Evolutionary conservation across 2,113 vertebrate genomes (phyloP), one percentile per base, ranked within the genome.

Genomic region (Trinectes maculatus): DNA sequence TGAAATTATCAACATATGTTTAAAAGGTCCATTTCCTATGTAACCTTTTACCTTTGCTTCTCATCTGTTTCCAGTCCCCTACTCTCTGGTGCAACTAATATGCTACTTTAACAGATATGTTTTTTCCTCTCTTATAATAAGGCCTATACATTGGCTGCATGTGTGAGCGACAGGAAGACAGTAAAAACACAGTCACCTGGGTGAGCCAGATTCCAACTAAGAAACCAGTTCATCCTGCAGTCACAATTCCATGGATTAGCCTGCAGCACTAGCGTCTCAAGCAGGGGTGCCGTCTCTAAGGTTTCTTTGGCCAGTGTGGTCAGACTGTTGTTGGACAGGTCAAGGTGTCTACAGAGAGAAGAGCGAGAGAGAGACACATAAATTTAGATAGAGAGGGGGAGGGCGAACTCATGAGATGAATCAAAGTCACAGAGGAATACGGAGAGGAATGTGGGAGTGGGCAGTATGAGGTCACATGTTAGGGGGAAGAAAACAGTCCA

Each of bases 181-280:
- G 47, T 54, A 34, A 26, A 47, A 47, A 0, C 3, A 3, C 6
- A 39, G 19, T 90, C 85, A 97, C 96, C 96, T 93, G 85, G 79
- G 67, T 93, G 88, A 37, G 62, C 61, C 9, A 91, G 80, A 36
- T 61, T 92, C 97, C 97, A 98, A 11, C 87, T 49, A 44, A 91
- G 88, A 0, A 98, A 22, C 95, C 95, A 95, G 10, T 74, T 84
- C 80, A 98, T 88, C 1, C 64, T 74, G 43, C 97, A 99, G 83
- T 95, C 95, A 40, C 97, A 99, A 12, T 87, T 82, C 97, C 96
- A 99, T 0, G 94, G 97, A 69, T 99, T 99, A 1, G 88, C 93
- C 18, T 96, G 94, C 74, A 98, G 90, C 34, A 88, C 91, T n/a
- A 98, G 80, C 31, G 88, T 96, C 74, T 98, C 96, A 76, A 99